Percentiles rank a stretch among this genome's conserved stretches.
Conservation (phyloP, 1,140 invertebrate species). For the Plectrocnemia conspersa region DNA sequence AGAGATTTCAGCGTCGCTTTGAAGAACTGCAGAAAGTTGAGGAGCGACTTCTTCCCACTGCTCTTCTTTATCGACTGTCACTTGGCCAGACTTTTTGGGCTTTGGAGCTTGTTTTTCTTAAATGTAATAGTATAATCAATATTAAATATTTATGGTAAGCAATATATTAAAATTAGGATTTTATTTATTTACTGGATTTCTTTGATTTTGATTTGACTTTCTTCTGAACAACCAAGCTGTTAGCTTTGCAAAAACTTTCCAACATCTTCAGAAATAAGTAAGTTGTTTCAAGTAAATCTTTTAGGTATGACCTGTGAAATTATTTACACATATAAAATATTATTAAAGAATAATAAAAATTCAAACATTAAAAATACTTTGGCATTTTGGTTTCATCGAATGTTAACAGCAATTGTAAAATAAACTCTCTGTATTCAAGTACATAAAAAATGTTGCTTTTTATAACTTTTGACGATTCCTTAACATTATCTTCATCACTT, state of each 20-base stretch:
- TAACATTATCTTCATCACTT: constrained; percentile 60
- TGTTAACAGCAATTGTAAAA: constrained; percentile 70
- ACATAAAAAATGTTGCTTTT: constrained; percentile 93
- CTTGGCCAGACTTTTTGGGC: constrained; percentile 31
- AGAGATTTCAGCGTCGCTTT: constrained; percentile 52
- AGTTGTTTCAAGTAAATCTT: constrained; percentile 82
- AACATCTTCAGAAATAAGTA: constrained; percentile 93
- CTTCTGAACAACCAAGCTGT: constrained; percentile 72
- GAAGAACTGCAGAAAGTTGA: constrained; percentile 67
- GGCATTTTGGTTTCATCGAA: constrained; percentile 86
- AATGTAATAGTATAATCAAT: constrained; percentile 7
- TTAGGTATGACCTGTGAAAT: constrained; percentile 65
- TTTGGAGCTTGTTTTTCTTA: constrained; percentile 35
- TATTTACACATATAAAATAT: constrained; percentile 5
- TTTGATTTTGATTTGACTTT: constrained; percentile 52
- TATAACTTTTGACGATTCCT: constrained; percentile 74
- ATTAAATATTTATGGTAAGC: neutral
- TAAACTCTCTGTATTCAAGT: constrained; percentile 88
- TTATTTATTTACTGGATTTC: constrained; percentile 48
- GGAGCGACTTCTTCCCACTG: constrained; percentile 69
- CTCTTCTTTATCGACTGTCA: constrained; percentile 25
- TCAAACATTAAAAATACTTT: constrained; percentile 53
- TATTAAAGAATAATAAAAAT: constrained; percentile 15
- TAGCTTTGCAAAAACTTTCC: constrained; percentile 70
- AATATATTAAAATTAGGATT: neutral